Evolutionary conservation across 2,888 invertebrate genomes (phyloP).

Genomic region (Leptinotarsa tumamoca): DNA sequence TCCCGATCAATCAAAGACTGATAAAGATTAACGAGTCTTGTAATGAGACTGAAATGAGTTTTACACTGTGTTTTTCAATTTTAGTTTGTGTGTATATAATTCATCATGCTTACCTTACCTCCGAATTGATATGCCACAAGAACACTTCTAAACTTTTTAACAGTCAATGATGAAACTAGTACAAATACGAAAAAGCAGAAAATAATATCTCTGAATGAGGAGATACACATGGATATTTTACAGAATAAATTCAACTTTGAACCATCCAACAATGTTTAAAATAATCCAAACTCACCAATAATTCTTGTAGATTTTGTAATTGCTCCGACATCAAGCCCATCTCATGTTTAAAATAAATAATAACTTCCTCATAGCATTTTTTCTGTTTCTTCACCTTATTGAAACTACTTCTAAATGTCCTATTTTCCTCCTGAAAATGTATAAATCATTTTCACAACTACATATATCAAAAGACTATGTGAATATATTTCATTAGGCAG

Average conservation of each 20-base stretch:
- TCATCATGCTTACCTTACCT: background rate
- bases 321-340: conserved; percentile 59
- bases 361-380: conserved; percentile 56
- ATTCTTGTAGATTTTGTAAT: conserved; percentile 57
- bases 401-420: conserved; percentile 42
- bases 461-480: background rate
- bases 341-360: conserved; percentile 58
- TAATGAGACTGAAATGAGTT: no score
- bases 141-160: background rate
- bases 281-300: conserved; percentile 53
- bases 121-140: background rate
- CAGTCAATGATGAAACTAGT: background rate
- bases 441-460: background rate
- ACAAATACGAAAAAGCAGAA: background rate
- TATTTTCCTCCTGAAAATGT: conserved; percentile 46
- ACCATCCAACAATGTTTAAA: no score
- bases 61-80: no score
- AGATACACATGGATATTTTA: background rate
- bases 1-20: no score
- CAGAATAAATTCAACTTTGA: background rate
- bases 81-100: no score
- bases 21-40: no score
- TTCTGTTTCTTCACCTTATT: conserved; percentile 56
- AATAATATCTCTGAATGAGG: background rate
- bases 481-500: background rate